These are phyloP conservation scores for Tetragonula clypearis DNA, from an alignment of 1,140 invertebrate genomes.

Conservation along the genomic window DNA sequence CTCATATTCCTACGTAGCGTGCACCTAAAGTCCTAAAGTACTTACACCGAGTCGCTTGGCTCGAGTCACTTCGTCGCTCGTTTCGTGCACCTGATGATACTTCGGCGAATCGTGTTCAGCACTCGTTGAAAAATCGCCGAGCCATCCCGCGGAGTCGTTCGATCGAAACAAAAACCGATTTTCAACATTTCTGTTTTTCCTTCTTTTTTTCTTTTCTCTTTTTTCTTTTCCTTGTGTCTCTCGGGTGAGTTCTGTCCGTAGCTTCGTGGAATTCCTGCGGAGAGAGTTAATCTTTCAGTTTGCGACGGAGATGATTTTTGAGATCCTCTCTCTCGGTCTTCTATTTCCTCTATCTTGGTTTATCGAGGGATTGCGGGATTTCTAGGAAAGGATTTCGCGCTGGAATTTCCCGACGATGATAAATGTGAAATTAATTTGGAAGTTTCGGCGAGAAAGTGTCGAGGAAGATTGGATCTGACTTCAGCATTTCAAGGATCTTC, in stretches of 20 bases:
- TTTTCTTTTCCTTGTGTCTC: neutral
- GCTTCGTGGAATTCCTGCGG: neutral
- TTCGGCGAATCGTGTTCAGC: constrained; percentile 37
- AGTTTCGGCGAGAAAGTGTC: neutral
- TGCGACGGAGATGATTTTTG: neutral
- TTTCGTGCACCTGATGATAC: constrained; percentile 27
- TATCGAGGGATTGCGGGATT: neutral
- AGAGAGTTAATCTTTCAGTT: neutral
- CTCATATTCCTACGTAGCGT: constrained; percentile 45
- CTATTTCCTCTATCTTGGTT: too few relatives aligned
- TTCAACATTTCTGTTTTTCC: neutral
- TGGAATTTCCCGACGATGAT: neutral
- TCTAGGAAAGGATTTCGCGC: neutral
- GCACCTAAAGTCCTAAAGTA: constrained; percentile 25
- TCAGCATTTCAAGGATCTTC: too few relatives aligned
- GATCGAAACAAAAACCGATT: neutral
- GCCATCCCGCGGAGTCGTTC: neutral
- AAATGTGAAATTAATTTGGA: neutral
- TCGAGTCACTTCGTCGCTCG: neutral
- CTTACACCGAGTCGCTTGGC: neutral
- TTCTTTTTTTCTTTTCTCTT: rapidly evolving
- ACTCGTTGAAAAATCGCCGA: neutral
- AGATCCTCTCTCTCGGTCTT: neutral
- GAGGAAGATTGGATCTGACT: neutral
- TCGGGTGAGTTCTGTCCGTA: neutral